Evolutionary conservation across 2,888 invertebrate genomes (phyloP), one percentile per base, ranked within the genome.

Genomic region (Meandrusa payeni): DNA sequence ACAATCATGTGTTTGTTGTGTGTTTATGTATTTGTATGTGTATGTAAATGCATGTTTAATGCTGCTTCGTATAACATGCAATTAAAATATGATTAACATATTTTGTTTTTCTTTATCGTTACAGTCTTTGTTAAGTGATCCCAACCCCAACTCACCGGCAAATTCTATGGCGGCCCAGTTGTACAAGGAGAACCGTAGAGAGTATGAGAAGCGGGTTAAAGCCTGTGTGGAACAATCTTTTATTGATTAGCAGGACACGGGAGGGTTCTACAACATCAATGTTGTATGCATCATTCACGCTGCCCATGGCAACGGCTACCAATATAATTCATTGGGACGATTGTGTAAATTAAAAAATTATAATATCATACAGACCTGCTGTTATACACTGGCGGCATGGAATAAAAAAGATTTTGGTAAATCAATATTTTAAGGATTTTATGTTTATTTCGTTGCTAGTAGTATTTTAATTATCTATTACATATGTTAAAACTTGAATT

Each of bases 221-320:
- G 97, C 97, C 73, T 97, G 98, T 88, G 99, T 99, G 77, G 99
- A 99, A 91, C 98, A 98, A 89, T 98, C 97, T 89, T 99, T 98
- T 94, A 95, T 96, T 89, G 96, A 96, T 91, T 96, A 95, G 91
- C 81, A 73, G 68, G 67, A 66, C 52, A 57, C 50, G 46, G 51
- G 48, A 57, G 51, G 59, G 63, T 67, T 66, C 66, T 68, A 65
- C 66, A 59, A 59, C 64, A 61, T 57, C 62, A 62, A 65, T 68
- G 68, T 67, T 46, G 47, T 44, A 48, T 34, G 61, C 54, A 54
- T 57, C 54, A 64, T 64, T 63, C 53, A 56, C 60, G 22, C 34
- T 40, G 39, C 44, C 39, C 23, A 23, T 61, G 55, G 64, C 57
- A 62, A 62, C 59, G 65, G 70, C 69, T 52, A 56, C 64, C 64